These are phyloP conservation scores for Prochilodus magdalenae DNA, from an alignment of 2,113 vertebrate species.

Conservation along the genomic window DNA sequence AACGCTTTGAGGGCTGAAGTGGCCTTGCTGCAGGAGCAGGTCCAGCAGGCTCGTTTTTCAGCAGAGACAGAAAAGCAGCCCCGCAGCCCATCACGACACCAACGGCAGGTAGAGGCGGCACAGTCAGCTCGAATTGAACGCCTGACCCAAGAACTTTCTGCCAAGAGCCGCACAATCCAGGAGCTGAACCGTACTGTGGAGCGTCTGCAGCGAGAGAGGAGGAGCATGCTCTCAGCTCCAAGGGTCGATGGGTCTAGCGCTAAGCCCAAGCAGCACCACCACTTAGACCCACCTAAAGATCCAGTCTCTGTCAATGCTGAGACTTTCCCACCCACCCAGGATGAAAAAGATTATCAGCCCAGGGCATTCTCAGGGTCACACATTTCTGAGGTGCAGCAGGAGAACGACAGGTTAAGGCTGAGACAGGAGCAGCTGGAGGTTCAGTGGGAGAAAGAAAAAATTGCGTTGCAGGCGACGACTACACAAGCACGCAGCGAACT, in stretches of 20 bases:
- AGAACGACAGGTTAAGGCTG: constrained; percentile 81
- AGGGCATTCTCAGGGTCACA: constrained; percentile 77
- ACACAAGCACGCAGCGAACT: constrained; percentile 74
- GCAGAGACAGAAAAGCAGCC: constrained; percentile 64
- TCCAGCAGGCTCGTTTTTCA: constrained; percentile 72
- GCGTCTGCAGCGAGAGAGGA: constrained; percentile 87
- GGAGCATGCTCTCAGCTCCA: constrained; percentile 76
- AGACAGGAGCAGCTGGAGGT: constrained; percentile 76
- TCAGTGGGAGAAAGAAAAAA: constrained; percentile 76
- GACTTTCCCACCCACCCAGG: constrained; percentile 63
- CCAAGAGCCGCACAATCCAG: constrained; percentile 84
- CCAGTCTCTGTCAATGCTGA: neutral
- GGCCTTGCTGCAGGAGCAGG: constrained; percentile 78
- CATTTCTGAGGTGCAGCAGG: constrained; percentile 82
- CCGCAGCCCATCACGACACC: constrained; percentile 67
- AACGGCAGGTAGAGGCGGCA: constrained; percentile 75
- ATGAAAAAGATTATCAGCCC: constrained; percentile 82
- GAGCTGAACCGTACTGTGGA: constrained; percentile 88
- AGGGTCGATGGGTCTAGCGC: neutral
- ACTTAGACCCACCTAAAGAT: neutral
- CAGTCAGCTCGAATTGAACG: constrained; percentile 77
- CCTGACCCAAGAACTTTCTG: constrained; percentile 83
- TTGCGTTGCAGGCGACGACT: constrained; percentile 69
- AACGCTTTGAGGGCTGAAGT: constrained; percentile 64
- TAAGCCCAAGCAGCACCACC: constrained; percentile 34